A percentile compares a stretch with the other conserved stretches of the same genome.
These are phyloP conservation scores for Trilocha varians DNA, from an alignment of 2,888 invertebrate genomes.

Conservation along the genomic window DNA sequence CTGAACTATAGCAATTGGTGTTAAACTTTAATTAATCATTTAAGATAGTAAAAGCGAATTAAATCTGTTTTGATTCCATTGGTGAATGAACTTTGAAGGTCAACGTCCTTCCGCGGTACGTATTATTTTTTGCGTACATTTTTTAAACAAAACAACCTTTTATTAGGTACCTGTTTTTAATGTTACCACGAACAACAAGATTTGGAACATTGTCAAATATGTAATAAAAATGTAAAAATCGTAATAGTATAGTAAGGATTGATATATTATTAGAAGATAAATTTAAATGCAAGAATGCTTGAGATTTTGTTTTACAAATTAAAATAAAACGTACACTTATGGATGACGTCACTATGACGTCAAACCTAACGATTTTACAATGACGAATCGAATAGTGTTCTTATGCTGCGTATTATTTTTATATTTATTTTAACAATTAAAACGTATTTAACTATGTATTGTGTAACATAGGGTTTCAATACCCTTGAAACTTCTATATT, in stretches of 20 bases:
- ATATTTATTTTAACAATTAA: background rate
- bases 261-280: too few relatives aligned
- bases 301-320: too few relatives aligned
- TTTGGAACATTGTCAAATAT: too few relatives aligned
- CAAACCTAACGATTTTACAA: background rate
- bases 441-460: background rate
- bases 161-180: too few relatives aligned
- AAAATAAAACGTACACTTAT: background rate
- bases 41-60: background rate
- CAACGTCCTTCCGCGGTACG: background rate
- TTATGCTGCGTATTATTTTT: background rate
- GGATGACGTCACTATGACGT: background rate
- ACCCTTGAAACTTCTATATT: constrained; percentile 22
- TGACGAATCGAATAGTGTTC: background rate
- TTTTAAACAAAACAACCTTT: too few relatives aligned
- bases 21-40: background rate
- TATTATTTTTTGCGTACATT: too few relatives aligned
- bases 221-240: too few relatives aligned
- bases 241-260: too few relatives aligned
- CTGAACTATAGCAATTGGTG: too few relatives aligned
- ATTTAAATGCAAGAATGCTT: too few relatives aligned
- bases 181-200: too few relatives aligned
- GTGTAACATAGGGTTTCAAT: constrained; percentile 1
- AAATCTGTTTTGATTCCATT: background rate
- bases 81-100: background rate